A percentile compares a stretch with the other conserved stretches of the same genome.
Conservation (phyloP, 2,888 invertebrate species). For the Xylota sylvarum region DNA sequence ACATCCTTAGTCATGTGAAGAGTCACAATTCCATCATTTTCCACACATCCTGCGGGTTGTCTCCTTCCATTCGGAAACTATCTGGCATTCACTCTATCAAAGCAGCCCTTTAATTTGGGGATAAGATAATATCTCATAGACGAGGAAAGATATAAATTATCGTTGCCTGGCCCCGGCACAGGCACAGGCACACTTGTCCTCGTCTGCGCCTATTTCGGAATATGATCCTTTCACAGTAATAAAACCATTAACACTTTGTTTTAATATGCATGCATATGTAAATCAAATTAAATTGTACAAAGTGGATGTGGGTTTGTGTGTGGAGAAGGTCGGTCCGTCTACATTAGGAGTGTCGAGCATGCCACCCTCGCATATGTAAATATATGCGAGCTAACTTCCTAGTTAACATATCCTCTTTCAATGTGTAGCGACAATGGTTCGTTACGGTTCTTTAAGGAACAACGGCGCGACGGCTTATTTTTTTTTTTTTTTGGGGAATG, state of each 20-base stretch:
- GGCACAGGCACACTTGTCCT: slow-evolving; percentile 53
- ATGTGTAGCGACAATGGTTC: slow-evolving; percentile 45
- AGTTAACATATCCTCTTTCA: slow-evolving; percentile 63
- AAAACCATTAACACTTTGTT: slow-evolving; percentile 77
- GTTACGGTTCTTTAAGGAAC: slow-evolving; percentile 70
- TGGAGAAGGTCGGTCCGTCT: too few species aligned
- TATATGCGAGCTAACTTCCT: slow-evolving; percentile 13
- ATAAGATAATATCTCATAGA: slow-evolving; percentile 57
- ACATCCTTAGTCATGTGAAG: slow-evolving; percentile 56
- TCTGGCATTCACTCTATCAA: slow-evolving; percentile 71
- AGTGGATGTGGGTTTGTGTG: slow-evolving; percentile 54
- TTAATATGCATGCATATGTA: slow-evolving; percentile 77
- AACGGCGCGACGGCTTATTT: not conserved
- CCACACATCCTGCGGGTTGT: slow-evolving; percentile 55
- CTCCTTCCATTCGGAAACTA: slow-evolving; percentile 65
- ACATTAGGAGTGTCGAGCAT: not conserved
- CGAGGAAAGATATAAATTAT: slow-evolving; percentile 67
- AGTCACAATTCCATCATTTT: slow-evolving; percentile 55
- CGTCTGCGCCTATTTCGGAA: slow-evolving; percentile 52
- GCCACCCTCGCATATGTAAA: slow-evolving; percentile 26
- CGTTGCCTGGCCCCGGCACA: slow-evolving; percentile 27
- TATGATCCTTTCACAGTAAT: slow-evolving; percentile 73
- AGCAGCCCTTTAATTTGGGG: slow-evolving; percentile 60
- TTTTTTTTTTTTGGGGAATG: slow-evolving; percentile 23
- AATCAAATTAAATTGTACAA: slow-evolving; percentile 74